Conservation (phyloP, 2,113 vertebrate genomes). For the Lutjanus erythropterus region DNA sequence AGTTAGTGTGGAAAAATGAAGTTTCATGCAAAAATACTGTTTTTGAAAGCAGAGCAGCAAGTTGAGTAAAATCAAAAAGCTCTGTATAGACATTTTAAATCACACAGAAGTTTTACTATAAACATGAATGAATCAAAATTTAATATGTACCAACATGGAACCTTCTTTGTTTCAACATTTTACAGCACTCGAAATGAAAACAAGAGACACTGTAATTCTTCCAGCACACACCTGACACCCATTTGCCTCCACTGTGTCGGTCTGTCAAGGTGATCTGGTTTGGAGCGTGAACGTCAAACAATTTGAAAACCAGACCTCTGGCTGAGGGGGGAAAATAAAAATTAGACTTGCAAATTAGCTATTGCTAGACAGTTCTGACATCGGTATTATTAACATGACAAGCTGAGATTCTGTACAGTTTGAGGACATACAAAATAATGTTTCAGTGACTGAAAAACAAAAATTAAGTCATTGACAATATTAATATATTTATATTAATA, state of each 20-base stretch:
- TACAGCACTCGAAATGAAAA: conserved; percentile 70
- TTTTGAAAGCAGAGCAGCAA: neutral
- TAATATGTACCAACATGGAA: conserved; percentile 80
- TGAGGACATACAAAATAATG: conserved; percentile 80
- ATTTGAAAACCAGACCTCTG: conserved; percentile 44
- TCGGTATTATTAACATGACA: conserved; percentile 78
- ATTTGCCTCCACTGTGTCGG: conserved; percentile 26
- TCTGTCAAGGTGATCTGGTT: conserved; percentile 46
- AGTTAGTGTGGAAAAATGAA: conserved; percentile 1
- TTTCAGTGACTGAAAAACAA: conserved; percentile 67
- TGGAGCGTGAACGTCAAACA: conserved; percentile 59
- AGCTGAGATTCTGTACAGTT: conserved; percentile 82
- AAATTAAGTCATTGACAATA: conserved; percentile 81
- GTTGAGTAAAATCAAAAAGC: conserved; percentile 16
- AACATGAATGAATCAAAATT: conserved; percentile 83
- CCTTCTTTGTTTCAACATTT: conserved; percentile 60
- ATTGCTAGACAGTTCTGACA: conserved; percentile 72
- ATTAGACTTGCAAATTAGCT: conserved; percentile 69
- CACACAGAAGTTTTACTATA: conserved; percentile 84
- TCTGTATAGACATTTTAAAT: conserved; percentile 77
- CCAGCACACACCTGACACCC: conserved; percentile 47
- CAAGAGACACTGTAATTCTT: conserved; percentile 53
- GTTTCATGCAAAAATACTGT: conserved; percentile 19
- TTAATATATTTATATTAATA: conserved; percentile 88
- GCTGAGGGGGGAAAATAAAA: conserved; percentile 34